phyloP scores from a whole-genome alignment of 2,797 vertebrate species.

The Pseudochirops corinnae region DNA sequence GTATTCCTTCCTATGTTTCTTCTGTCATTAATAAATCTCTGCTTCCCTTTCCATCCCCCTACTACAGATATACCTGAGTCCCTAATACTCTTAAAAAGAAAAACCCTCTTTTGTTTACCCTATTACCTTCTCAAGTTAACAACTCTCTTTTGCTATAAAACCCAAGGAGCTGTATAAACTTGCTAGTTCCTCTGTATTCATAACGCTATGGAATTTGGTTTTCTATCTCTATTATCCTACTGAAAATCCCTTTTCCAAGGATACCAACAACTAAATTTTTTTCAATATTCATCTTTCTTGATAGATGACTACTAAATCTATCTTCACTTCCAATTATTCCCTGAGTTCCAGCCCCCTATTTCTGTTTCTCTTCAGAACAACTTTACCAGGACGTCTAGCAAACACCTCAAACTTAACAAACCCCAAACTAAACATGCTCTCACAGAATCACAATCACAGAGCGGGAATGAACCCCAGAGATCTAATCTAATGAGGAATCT shows the following conservation, averaged over 20 bases:
- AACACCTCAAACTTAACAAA: not conserved
- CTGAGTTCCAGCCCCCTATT: not conserved
- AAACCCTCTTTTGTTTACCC: not conserved
- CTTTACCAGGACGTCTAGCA: not conserved
- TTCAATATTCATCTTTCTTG: not conserved
- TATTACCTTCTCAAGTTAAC: not conserved
- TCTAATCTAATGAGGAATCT: not conserved
- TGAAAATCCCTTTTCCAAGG: not conserved
- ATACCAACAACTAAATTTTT: not conserved
- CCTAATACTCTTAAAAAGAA: not conserved
- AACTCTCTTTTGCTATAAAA: not conserved
- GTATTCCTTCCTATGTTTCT: not conserved
- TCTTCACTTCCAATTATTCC: not conserved
- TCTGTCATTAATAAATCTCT: not conserved
- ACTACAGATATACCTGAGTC: not conserved
- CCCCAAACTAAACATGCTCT: not conserved
- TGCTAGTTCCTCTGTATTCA: not conserved
- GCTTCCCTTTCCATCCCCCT: not conserved
- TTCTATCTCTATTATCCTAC: not conserved
- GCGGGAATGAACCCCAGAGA: not conserved
- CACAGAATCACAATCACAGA: not conserved
- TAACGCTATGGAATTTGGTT: not conserved
- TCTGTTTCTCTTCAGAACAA: not conserved
- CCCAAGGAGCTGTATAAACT: not conserved
- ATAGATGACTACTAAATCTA: not conserved